Percentiles rank a stretch among this genome's conserved stretches.
Conservation (phyloP, 2,888 invertebrate species). For the Lycophotia porphyrea region DNA sequence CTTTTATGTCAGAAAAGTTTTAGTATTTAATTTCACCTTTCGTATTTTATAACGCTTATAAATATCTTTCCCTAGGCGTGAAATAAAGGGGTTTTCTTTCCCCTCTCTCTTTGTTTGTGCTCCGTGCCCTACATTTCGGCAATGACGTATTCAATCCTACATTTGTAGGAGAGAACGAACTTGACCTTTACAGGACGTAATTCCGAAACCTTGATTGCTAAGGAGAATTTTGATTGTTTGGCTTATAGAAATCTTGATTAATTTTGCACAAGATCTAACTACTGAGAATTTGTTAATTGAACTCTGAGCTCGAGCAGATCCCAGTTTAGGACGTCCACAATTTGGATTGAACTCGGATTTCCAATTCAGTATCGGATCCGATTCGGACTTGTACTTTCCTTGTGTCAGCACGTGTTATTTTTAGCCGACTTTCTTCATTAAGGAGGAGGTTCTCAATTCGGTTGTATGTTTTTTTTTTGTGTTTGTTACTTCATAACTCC, state of each 20-base stretch:
- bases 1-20: not conserved
- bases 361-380: not conserved
- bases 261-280: not conserved
- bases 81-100: not conserved
- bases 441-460: no score
- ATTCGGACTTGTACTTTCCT: not conserved
- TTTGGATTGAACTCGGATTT: not conserved
- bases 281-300: not conserved
- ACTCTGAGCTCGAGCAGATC: not conserved
- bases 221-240: not conserved
- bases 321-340: not conserved
- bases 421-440: no score
- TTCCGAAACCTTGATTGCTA: constrained; percentile 14
- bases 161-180: not conserved
- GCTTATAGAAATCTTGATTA: not conserved
- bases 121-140: constrained; percentile 17
- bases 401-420: no score
- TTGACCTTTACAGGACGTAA: constrained; percentile 19
- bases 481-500: no score
- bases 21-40: not conserved
- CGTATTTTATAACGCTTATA: not conserved
- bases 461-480: no score
- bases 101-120: not conserved
- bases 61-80: not conserved
- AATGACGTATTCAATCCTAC: constrained; percentile 5